Conservation (phyloP, 2,113 vertebrate genomes). For the Alethe diademata region DNA sequence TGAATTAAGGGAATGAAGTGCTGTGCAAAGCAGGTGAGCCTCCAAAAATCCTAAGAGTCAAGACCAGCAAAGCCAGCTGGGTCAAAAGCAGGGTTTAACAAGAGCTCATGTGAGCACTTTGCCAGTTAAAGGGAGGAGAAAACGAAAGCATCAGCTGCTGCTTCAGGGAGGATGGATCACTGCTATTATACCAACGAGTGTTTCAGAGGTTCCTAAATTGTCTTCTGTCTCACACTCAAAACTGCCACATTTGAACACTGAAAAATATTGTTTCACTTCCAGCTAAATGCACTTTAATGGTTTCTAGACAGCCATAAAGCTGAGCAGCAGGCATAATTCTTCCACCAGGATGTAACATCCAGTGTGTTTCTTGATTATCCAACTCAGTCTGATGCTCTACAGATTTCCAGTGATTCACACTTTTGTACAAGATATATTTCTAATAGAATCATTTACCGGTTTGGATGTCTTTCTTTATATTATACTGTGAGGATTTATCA, state of each 20-base stretch:
- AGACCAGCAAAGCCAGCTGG: neutral
- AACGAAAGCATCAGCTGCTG: neutral
- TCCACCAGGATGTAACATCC: conserved; percentile 8
- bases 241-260: conserved; percentile 51
- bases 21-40: neutral
- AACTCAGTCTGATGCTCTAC: neutral
- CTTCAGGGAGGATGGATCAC: conserved; percentile 23
- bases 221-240: conserved; percentile 52
- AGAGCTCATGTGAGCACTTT: neutral
- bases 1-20: neutral
- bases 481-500: neutral
- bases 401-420: neutral
- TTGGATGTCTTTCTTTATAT: conserved; percentile 4
- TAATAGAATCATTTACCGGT: neutral
- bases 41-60: neutral
- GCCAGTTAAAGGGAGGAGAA: conserved; percentile 18
- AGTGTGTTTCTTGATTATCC: conserved; percentile 41
- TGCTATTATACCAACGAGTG: neutral
- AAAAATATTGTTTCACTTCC: conserved; percentile 56
- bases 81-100: neutral
- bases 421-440: neutral
- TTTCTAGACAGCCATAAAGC: conserved; percentile 24
- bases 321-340: conserved; percentile 48
- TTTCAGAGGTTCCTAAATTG: conserved; percentile 58
- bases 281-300: conserved; percentile 45